phyloP scores from a whole-genome alignment of 92 coral and sea anemone genomes.

The Pocillopora meandrina region DNA sequence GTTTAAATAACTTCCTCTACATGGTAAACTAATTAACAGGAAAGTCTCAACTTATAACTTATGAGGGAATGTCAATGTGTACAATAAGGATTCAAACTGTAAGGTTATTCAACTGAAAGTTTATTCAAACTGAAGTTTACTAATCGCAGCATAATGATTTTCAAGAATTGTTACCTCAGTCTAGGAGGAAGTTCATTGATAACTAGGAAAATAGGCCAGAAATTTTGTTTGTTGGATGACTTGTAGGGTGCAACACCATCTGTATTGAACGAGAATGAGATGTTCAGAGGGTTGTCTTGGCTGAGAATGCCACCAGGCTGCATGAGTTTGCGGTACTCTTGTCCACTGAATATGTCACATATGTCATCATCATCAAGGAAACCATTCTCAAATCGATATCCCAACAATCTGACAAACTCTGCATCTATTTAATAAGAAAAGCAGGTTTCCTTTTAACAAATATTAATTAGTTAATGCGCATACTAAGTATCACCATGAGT shows the following conservation, averaged over 20 bases:
- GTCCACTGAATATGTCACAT: slow-evolving; percentile 52
- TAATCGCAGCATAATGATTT: too few species aligned
- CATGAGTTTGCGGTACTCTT: slow-evolving; percentile 51
- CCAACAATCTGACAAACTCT: slow-evolving; percentile 37
- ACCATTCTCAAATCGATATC: slow-evolving; percentile 40
- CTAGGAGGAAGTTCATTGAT: slow-evolving; percentile 66
- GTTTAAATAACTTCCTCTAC: too few species aligned
- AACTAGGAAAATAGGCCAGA: slow-evolving; percentile 58
- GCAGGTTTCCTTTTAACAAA: slow-evolving; percentile 46
- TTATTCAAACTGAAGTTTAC: too few species aligned
- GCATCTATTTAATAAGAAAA: slow-evolving; percentile 30
- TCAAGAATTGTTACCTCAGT: slow-evolving; percentile 47
- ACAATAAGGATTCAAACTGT: too few species aligned
- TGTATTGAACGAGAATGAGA: slow-evolving; percentile 50
- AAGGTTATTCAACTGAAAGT: too few species aligned
- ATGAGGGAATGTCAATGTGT: too few species aligned
- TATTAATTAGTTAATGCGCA: too few species aligned
- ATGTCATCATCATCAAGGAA: slow-evolving; percentile 24
- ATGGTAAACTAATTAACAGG: too few species aligned
- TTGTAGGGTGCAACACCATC: slow-evolving; percentile 55
- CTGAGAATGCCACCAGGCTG: slow-evolving; percentile 52
- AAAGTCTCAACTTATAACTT: too few species aligned
- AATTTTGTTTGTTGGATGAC: slow-evolving; percentile 47
- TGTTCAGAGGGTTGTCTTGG: slow-evolving; percentile 50
- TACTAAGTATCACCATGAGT: too few species aligned